Evolutionary conservation across 1,140 invertebrate genomes (phyloP), one percentile per base, ranked within the genome.

Genomic region (Sitodiplosis mosellana): DNA sequence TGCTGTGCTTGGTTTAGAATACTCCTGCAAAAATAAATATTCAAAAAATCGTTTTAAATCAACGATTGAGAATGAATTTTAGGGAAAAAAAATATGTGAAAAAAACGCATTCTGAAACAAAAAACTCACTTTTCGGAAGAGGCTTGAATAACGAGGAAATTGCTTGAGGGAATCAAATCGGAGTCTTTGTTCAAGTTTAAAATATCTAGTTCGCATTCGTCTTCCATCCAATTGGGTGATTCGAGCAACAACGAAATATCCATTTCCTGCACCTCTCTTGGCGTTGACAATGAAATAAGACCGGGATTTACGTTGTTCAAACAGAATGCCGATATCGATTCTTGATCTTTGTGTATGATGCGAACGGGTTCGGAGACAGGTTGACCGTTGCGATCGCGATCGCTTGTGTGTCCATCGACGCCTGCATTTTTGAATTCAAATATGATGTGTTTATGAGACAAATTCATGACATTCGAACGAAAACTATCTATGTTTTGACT

Each of bases 341-440:
- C 95, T 71, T 96, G 92, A 63, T 99, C 95, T 69, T 97, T 97
- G 63, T 99, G 95, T 51, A 98, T 93, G 51, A 99, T 91, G 49
- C 92, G 76, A 48, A 96, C 87, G 37, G 89, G 84, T 56, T 87
- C 85, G 42, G 78, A 73, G 51, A 78, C 61, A 56, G 60, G 71
- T n/a, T n/a, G n/a, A 49, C 69, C 69, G 50, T 69, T 65, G 43
- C 27, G 27, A 27, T 27, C 27, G 27, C 10, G 3, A 10, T 27
- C 27, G 10, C n/a, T n/a, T n/a, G n/a, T n/a, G n/a, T n/a, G n/a
- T n/a, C n/a, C n/a, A n/a, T n/a, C n/a, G n/a, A n/a, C n/a, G n/a
- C n/a, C n/a, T n/a, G n/a, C n/a, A n/a, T n/a, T n/a, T n/a, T n/a
- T n/a, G n/a, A n/a, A n/a, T n/a, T n/a, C n/a, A n/a, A n/a, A n/a